Evolutionary conservation across 2,797 vertebrate species (phyloP).

Genomic region (Melanotaenia parkinsoni): DNA sequence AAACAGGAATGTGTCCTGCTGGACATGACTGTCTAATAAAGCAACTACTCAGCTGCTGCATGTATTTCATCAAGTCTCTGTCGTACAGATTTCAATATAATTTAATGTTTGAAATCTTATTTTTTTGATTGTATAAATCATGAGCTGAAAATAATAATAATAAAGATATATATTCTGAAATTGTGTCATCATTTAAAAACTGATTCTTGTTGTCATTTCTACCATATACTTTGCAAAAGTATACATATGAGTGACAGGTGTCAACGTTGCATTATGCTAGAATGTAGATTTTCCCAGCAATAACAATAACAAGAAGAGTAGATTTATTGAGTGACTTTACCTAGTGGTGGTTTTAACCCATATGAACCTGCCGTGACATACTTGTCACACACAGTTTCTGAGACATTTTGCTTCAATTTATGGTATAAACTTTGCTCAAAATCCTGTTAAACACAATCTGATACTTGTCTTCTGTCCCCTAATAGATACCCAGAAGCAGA

Average conservation of each 20-base stretch:
- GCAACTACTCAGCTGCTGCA: not conserved
- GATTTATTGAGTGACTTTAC: not conserved
- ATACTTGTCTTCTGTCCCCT: too few species aligned
- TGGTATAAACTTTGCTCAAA: too few species aligned
- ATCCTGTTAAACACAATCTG: too few species aligned
- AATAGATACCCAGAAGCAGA: too few species aligned
- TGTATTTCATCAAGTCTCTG: constrained; percentile 35
- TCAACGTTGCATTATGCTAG: not conserved
- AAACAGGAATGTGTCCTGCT: constrained; percentile 22
- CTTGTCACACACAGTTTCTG: too few species aligned
- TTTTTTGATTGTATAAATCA: constrained; percentile 78
- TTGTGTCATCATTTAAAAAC: not conserved
- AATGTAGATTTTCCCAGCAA: not conserved
- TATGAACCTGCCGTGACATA: too few species aligned
- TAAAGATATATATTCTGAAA: not conserved
- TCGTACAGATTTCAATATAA: constrained; percentile 38
- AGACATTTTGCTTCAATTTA: too few species aligned
- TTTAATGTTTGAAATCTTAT: constrained; percentile 76
- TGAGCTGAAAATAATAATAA: constrained; percentile 63
- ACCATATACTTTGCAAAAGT: not conserved
- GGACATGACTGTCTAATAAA: not conserved
- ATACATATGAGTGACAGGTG: not conserved
- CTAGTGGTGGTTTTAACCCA: too few species aligned
- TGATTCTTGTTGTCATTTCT: not conserved
- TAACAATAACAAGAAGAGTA: not conserved